Conservation (phyloP, 2,797 vertebrate species). For the Mareca strepera region DNA sequence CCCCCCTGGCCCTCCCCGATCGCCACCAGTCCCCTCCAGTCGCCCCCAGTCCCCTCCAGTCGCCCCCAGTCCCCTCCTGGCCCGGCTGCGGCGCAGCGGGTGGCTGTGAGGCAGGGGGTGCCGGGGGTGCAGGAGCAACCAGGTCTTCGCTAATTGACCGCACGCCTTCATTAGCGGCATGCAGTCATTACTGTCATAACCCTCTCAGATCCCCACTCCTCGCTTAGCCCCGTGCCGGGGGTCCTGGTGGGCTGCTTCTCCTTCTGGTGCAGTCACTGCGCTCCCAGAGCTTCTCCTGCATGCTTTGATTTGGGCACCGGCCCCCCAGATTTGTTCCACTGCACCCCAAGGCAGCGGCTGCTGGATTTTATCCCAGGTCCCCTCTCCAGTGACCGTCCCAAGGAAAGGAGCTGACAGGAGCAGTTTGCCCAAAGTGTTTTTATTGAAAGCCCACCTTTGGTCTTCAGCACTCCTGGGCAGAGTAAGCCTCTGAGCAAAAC, state of each 20-base stretch:
- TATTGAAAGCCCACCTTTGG: neutral
- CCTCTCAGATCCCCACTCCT: neutral
- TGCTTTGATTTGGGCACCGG: neutral
- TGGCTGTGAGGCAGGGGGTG: neutral
- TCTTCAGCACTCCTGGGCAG: neutral
- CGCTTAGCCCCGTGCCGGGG: neutral
- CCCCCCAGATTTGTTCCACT: neutral
- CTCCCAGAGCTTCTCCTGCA: neutral
- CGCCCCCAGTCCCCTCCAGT: too few species aligned
- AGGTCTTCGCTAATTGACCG: too few species aligned
- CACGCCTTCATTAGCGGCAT: neutral
- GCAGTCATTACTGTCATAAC: neutral
- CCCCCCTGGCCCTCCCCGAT: neutral
- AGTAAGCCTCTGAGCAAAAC: slow-evolving; percentile 53
- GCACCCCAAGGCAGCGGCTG: neutral
- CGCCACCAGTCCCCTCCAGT: too few species aligned
- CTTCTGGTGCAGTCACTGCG: slow-evolving; percentile 10
- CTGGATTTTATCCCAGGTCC: neutral
- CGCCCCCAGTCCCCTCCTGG: too few species aligned
- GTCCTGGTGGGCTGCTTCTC: neutral
- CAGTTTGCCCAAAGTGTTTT: neutral
- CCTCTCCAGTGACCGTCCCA: neutral
- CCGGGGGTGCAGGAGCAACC: neutral
- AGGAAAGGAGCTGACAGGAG: neutral
- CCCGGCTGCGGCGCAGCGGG: neutral